Evolutionary conservation across 2,113 vertebrate genomes (phyloP).

Genomic region (Lagopus leucura): DNA sequence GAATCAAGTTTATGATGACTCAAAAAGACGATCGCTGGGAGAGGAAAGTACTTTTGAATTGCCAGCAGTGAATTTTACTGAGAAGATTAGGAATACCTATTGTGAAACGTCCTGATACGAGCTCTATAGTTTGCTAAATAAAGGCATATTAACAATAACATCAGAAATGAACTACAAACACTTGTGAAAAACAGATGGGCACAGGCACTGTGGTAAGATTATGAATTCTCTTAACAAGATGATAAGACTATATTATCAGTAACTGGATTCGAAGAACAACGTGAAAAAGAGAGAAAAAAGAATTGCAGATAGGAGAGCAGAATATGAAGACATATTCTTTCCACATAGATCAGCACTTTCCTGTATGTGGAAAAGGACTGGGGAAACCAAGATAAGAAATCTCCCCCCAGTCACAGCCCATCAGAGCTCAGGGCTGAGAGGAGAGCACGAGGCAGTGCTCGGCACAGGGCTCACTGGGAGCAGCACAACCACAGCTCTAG

Average conservation of each 20-base stretch:
- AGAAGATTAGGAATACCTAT: neutral
- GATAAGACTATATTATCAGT: neutral
- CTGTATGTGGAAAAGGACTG: neutral
- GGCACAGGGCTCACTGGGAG: neutral
- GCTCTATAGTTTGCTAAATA: neutral
- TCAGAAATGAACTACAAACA: neutral
- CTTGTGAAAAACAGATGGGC: neutral
- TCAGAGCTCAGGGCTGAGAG: neutral
- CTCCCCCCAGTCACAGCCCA: neutral
- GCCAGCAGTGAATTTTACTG: neutral
- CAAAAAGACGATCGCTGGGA: neutral
- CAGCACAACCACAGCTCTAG: neutral
- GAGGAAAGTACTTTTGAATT: neutral
- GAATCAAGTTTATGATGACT: neutral
- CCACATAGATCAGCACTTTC: neutral
- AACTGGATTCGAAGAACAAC: neutral
- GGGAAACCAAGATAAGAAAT: neutral
- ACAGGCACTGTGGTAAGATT: neutral
- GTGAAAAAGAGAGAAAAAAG: neutral
- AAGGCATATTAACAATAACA: neutral
- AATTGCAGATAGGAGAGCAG: accelerated
- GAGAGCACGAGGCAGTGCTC: accelerated
- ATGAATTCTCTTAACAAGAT: neutral
- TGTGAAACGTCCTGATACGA: neutral
- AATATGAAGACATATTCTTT: neutral